Evolutionary conservation across 2,113 vertebrate species (phyloP), one percentile per base, ranked within the genome.

Genomic region (Pachyramphus minor): DNA sequence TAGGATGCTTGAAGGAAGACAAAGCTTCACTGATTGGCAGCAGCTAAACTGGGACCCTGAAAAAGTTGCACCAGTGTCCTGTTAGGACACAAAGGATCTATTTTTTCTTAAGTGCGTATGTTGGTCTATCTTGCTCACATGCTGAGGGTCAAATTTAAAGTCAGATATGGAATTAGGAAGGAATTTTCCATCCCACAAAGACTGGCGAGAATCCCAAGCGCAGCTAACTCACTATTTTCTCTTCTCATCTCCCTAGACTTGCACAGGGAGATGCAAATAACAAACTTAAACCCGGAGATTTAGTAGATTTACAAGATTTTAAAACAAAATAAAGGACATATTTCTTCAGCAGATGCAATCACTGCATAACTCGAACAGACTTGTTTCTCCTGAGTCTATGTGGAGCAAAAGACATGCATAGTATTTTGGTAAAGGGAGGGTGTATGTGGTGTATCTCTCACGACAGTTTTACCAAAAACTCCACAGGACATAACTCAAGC

Each of bases 91-190:
- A 68, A 72, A 95, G 80, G 87, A 71, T 89, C 84, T 94, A 88
- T 94, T 96, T 93, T 95, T 93, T 93, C 93, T 96, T 73, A 84
- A 95, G 84, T 89, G 60, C 16, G 13, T 89, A 60, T 96, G 94
- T 97, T 97, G 91, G 76, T 96, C 93, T 97, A 96, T 95, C 96
- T 97, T 90, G 89, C 89, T 96, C 44, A 72, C 96, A 97, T 0
- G 80, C 96, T 97, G 96, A 95, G 96, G 96, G 96, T 97, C 96
- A 97, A 95, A 96, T 97, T 97, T 97, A 92, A 97, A 96, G 96
- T 97, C 96, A 97, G 94, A 95, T 97, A 95, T 95, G 96, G 96
- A 97, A 97, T 95, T 97, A 96, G 93, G 91, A 96, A 97, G 95
- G 96, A 97, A 97, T 97, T 97, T 97, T 97, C 96, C 96, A 96